Evolutionary conservation across 2,797 vertebrate genomes (phyloP), one percentile per base, ranked within the genome.

Genomic region (Gallinago nigripennis): DNA sequence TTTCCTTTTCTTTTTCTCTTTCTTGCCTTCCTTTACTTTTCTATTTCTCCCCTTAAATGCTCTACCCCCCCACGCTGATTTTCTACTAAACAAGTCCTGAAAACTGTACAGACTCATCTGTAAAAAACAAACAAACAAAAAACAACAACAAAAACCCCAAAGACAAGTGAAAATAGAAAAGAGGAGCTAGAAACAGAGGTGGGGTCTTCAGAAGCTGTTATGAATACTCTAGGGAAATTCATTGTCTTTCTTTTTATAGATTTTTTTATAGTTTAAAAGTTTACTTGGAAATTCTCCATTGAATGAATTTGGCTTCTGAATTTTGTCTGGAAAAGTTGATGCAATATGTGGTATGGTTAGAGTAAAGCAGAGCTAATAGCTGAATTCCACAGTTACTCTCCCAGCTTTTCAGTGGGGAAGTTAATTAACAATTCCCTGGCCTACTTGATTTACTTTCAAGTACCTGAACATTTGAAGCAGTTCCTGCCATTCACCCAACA

Each of bases 271-370:
- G 60, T 64, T 66, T 70, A 64, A 90, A 79, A 31, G 73, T 53
- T 82, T 76, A 20, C 33, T 68, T 64, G 37, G 45, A 90, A 91
- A 61, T 66, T 77, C 11, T 66, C 43, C 41, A 75, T 23, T 82
- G 48, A 88, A 83, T 39, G 12, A 54, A 53, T 73, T 72, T 82
- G 19, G 9, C 48, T 48, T 91, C 57, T 76, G 82, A 73, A 64
- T 86, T 90, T 90, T 46, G 15, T n/a, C 30, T 87, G 78, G 82
- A 86, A 94, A 91, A 89, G 30, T 19, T 88, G 60, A 95, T 81
- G 66, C 39, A 60, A 35, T 65, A 3, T 45, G 23, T 82, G 39
- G 6, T 63, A 60, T 58, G 25, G 57, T 63, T 81, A 61, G 54
- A 68, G 31, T 54, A 61, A 84, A 77, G 61, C 70, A 91, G 25